Evolutionary conservation across 1,140 invertebrate genomes (phyloP).

Genomic region (Stegodyphus dumicola): DNA sequence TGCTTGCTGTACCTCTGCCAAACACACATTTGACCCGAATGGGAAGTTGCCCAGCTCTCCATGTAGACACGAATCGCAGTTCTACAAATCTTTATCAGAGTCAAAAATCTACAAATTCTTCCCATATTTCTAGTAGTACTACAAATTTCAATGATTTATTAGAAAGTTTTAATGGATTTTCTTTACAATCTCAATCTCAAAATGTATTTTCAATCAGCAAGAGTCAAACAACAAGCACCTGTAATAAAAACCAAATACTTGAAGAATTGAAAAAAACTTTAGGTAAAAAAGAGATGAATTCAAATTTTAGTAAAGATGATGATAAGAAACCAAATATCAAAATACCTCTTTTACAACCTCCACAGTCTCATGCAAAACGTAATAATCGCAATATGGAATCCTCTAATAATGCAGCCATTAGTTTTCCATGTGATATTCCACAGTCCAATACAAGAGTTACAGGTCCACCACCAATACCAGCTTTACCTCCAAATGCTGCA

Average conservation of each 20-base stretch:
- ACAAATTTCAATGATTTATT: constrained; percentile 40
- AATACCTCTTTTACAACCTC: constrained; percentile 45
- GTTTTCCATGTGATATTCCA: constrained; percentile 38
- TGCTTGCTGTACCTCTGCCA: not conserved
- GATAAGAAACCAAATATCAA: constrained; percentile 27
- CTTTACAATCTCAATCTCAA: constrained; percentile 18
- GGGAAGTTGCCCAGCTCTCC: constrained; percentile 46
- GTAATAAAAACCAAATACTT: constrained; percentile 68
- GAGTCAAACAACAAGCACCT: constrained; percentile 18
- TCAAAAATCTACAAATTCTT: constrained; percentile 5
- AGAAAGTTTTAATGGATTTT: constrained; percentile 13
- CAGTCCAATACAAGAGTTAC: not conserved
- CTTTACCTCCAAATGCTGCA: constrained; percentile 60
- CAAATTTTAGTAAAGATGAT: constrained; percentile 69
- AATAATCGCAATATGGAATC: constrained; percentile 11
- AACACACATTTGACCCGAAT: constrained; percentile 34
- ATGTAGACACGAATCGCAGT: not conserved
- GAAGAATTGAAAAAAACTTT: constrained; percentile 75
- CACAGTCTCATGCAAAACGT: constrained; percentile 25
- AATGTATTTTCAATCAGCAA: not conserved
- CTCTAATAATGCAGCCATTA: not conserved
- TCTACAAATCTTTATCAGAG: constrained; percentile 16
- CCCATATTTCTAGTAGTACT: not conserved
- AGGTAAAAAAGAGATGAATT: constrained; percentile 70
- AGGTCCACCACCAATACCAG: constrained; percentile 41